Evolutionary conservation across 2,113 vertebrate species (phyloP).

Genomic region (Ptyas mucosa): DNA sequence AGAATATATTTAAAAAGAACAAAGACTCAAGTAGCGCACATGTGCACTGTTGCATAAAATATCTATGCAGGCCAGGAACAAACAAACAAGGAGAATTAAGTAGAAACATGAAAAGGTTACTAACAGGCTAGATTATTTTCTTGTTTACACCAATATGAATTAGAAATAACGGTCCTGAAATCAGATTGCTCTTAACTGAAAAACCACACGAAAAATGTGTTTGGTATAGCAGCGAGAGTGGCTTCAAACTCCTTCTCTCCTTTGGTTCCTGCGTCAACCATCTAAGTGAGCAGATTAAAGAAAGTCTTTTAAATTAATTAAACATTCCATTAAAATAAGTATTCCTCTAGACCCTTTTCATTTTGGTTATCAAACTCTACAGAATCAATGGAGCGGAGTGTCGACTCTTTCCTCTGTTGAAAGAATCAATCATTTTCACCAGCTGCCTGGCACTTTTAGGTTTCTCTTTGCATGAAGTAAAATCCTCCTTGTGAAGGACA

Average conservation of each 20-base stretch:
- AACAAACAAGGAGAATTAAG: neutral
- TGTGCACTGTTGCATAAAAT: conserved; percentile 12
- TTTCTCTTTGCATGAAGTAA: neutral
- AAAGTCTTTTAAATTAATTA: conserved; percentile 4
- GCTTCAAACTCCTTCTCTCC: neutral
- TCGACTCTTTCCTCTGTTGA: neutral
- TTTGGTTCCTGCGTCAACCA: neutral
- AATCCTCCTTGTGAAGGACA: neutral
- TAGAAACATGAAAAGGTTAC: neutral
- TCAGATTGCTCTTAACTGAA: neutral
- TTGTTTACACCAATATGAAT: conserved; percentile 6
- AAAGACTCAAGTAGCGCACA: conserved; percentile 28
- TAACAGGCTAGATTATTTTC: neutral
- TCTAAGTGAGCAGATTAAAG: neutral
- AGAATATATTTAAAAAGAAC: conserved; percentile 1
- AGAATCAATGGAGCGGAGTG: neutral
- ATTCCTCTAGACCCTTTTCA: neutral
- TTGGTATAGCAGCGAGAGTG: neutral
- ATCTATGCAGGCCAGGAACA: conserved; percentile 12
- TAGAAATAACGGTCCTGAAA: conserved; percentile 1
- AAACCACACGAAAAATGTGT: neutral
- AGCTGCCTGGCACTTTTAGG: neutral
- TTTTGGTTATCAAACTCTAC: neutral
- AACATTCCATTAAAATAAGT: neutral
- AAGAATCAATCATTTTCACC: neutral